These are phyloP conservation scores for Arizona elegans DNA, from an alignment of 2,113 vertebrate genomes.

Conservation along the genomic window DNA sequence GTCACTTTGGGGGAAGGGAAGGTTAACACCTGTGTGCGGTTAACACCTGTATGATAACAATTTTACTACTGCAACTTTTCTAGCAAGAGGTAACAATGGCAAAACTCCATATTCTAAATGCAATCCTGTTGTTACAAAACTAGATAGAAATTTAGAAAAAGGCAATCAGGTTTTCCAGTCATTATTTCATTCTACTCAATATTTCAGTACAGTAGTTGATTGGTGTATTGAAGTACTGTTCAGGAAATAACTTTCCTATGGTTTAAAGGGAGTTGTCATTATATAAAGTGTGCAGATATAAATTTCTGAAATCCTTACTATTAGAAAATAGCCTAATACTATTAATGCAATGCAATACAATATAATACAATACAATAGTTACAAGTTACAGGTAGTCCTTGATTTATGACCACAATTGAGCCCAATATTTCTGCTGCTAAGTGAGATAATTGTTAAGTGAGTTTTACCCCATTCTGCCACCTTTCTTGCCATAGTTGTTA, in stretches of 20 bases:
- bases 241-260: neutral
- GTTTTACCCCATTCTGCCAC: neutral
- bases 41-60: neutral
- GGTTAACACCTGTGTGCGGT: neutral
- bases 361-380: neutral
- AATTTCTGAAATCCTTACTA: neutral
- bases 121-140: neutral
- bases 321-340: neutral
- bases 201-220: neutral
- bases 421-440: neutral
- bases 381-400: neutral
- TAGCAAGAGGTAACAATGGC: neutral
- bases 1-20: neutral
- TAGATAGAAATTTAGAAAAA: neutral
- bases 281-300: neutral
- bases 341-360: neutral
- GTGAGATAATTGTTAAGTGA: neutral
- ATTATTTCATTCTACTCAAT: neutral
- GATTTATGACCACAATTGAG: neutral
- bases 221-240: neutral
- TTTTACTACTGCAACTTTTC: neutral
- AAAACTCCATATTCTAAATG: neutral
- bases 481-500: neutral
- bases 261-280: neutral
- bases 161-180: neutral